phyloP scores from a whole-genome alignment of 2,797 vertebrate genomes.

The Bothrops alternatus region DNA sequence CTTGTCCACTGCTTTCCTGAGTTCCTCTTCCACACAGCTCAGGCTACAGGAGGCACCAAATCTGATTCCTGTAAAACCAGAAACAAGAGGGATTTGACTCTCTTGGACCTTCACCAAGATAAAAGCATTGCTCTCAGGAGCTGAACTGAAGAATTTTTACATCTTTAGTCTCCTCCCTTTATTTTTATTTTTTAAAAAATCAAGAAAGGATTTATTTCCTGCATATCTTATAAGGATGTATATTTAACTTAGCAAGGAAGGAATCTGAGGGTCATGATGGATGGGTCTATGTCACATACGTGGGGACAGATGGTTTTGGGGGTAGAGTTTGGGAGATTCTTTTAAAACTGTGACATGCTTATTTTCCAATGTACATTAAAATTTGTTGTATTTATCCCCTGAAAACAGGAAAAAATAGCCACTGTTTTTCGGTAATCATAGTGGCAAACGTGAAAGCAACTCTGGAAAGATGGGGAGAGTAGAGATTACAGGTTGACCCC shows the following conservation, averaged over 20 bases:
- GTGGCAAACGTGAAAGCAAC: neutral
- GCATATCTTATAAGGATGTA: neutral
- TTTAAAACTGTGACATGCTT: neutral
- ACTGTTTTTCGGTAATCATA: neutral
- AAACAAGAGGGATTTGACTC: neutral
- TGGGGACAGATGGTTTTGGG: neutral
- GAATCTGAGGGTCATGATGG: neutral
- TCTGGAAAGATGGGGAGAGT: neutral
- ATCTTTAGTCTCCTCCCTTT: neutral
- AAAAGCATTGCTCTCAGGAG: neutral
- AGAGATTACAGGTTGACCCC: neutral
- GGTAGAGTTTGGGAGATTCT: neutral
- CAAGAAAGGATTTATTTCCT: neutral
- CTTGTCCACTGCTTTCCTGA: slow-evolving; percentile 68
- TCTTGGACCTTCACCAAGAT: neutral
- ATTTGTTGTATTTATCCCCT: neutral
- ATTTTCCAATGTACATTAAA: neutral
- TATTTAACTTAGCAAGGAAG: neutral
- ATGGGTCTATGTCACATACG: neutral
- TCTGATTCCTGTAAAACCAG: slow-evolving; percentile 74
- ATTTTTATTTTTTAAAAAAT: neutral
- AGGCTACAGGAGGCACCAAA: slow-evolving; percentile 86
- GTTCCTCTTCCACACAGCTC: slow-evolving; percentile 74
- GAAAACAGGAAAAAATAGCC: neutral
- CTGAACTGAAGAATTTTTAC: neutral